Evolutionary conservation across 2,888 invertebrate genomes (phyloP).

Genomic region (Ophion costatus): DNA sequence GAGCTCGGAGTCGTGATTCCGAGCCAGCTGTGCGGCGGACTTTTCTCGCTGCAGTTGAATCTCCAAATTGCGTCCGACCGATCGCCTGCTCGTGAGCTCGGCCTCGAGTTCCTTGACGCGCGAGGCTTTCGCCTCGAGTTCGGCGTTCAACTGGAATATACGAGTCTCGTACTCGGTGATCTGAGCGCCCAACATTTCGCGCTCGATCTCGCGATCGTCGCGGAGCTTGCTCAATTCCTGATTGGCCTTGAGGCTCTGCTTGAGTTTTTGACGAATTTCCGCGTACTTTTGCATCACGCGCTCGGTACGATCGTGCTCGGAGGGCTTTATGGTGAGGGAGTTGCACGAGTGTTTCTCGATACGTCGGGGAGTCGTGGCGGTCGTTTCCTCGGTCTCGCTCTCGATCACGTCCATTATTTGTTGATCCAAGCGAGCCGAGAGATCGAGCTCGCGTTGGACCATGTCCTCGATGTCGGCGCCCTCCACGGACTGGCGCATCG

Average conservation of each 20-base stretch:
- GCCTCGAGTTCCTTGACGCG: conserved; percentile 75
- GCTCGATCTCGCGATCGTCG: conserved; percentile 78
- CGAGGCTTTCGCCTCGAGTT: conserved; percentile 77
- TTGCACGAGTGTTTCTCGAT: conserved; percentile 68
- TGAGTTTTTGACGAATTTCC: conserved; percentile 69
- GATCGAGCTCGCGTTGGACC: conserved; percentile 86
- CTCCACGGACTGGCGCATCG: conserved; percentile 69
- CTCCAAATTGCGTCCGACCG: conserved; percentile 75
- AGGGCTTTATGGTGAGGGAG: conserved; percentile 69
- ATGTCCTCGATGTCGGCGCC: conserved; percentile 80
- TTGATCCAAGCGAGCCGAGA: conserved; percentile 86
- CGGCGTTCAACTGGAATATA: conserved; percentile 78
- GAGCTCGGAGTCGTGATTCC: conserved; percentile 77
- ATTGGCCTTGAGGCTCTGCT: conserved; percentile 74
- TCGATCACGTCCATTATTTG: conserved; percentile 86
- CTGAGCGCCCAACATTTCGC: conserved; percentile 78
- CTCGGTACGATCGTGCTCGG: conserved; percentile 69
- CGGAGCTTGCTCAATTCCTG: conserved; percentile 77
- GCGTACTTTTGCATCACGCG: conserved; percentile 71
- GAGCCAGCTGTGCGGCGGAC: conserved; percentile 70
- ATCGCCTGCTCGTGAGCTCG: conserved; percentile 76
- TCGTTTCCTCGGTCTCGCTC: conserved; percentile 78
- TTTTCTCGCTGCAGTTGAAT: conserved; percentile 76
- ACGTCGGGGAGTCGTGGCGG: conserved; percentile 32
- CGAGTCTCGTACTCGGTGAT: conserved; percentile 79